Evolutionary conservation across 2,113 vertebrate genomes (phyloP), one percentile per base, ranked within the genome.

Genomic region (Malurus cyaneus): DNA sequence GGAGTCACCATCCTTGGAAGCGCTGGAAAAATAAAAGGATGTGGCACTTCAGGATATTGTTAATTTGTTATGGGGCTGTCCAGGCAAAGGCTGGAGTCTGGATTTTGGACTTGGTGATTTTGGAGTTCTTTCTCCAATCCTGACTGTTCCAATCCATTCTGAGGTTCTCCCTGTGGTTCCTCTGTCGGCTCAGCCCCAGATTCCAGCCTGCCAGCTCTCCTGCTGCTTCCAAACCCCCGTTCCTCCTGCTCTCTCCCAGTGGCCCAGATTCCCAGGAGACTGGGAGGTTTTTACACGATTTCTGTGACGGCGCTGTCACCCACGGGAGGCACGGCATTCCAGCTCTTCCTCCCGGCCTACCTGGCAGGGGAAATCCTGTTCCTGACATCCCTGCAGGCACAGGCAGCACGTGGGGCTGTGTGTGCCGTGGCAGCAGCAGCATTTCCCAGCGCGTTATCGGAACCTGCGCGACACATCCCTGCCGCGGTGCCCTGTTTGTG

Each of bases 21-120:
- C n/a, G 12, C 44, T 32, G 49, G 23, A 31, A 67, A 41, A 1
- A 10, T 0, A 0, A 23, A 39, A 10, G 34, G 24, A 32, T 8
- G 7, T 42, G 53, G 34, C 31, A 16, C 29, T 34, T 66, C 6
- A 12, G 12, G 9, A 1, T 41, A 4, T 1, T 23, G 53, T 17
- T 42, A 28, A 31, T 36, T 61, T 65, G 11, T 41, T 8, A 2
- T 9, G n/a, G 39, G 46, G 34, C 10, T 41, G 53, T 47, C 34
- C 52, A 53, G 25, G 18, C 0, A 1, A 32, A 10, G 10, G 23
- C 12, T 57, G 57, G 36, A 36, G 36, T 36, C 36, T 36, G 36
- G 36, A 36, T 36, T 36, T 36, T 36, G 36, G 26, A 6, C 59
- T 60, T 23, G 44, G 3, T 25, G 39, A 32, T 36, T 25, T 6